phyloP scores from a whole-genome alignment of 1,140 invertebrate genomes.

The Lerema accius region DNA sequence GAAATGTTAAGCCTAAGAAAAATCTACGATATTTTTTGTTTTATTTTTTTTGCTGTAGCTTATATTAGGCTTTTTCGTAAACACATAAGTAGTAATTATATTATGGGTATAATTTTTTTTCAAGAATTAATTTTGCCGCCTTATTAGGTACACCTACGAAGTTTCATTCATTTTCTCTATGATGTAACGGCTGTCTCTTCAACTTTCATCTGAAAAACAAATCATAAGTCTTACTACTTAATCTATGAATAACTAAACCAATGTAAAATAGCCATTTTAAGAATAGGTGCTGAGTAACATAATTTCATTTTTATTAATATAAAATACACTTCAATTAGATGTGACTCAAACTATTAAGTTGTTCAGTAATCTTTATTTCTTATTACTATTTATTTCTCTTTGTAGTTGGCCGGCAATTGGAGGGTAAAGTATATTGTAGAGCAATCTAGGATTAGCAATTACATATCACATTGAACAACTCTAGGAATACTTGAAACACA shows the following conservation, averaged over 20 bases:
- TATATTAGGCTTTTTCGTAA: slow-evolving; percentile 78
- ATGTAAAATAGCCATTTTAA: too few species aligned
- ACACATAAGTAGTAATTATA: slow-evolving; percentile 76
- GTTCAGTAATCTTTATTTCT: too few species aligned
- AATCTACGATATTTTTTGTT: slow-evolving; percentile 72
- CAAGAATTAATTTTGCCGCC: slow-evolving; percentile 73
- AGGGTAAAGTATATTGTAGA: too few species aligned
- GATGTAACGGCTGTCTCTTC: slow-evolving; percentile 69
- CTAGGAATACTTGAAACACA: neutral
- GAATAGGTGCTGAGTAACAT: too few species aligned
- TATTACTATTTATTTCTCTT: too few species aligned
- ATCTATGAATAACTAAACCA: too few species aligned
- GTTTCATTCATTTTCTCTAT: slow-evolving; percentile 79
- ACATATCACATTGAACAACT: too few species aligned
- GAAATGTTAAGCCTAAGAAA: slow-evolving; percentile 78
- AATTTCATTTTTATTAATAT: too few species aligned
- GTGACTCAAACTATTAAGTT: too few species aligned
- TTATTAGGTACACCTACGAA: slow-evolving; percentile 77
- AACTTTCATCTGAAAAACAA: slow-evolving; percentile 77
- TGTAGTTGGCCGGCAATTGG: too few species aligned
- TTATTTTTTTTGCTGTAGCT: slow-evolving; percentile 71
- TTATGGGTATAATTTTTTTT: slow-evolving; percentile 73
- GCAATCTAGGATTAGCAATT: too few species aligned
- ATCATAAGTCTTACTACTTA: neutral
- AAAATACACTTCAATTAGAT: too few species aligned